Evolutionary conservation across 2,888 invertebrate species (phyloP), one percentile per base, ranked within the genome.

Genomic region (Eucera pruinosa): DNA sequence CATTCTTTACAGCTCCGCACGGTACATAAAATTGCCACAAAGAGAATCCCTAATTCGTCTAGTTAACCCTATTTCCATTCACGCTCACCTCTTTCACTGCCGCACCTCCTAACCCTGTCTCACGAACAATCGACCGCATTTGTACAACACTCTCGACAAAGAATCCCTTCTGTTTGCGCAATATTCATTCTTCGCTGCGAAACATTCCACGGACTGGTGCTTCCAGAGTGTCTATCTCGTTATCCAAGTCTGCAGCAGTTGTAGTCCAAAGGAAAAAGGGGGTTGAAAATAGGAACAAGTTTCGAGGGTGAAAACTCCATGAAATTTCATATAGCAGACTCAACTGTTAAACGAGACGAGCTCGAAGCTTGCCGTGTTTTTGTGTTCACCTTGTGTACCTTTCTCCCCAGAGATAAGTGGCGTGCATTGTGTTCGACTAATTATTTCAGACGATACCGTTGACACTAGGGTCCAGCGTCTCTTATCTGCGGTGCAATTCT

Each of bases 391-490:
- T 20, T 11, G 54, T 13, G 11, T 41, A 41, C 23, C 18, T n/a
- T 27, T 6, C 30, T 47, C 25, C 1, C 43, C 13, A 20, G 25
- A 41, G 50, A 5, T 39, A 50, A 50, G 67, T 48, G 55, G 15
- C 30, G 48, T 2, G 9, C 62, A 76, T 73, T 76, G 73, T 66
- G 75, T 36, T 61, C 54, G 39, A 66, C 70, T 84, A 82, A 84
- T 84, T 84, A 84, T 79, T 82, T 79, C 74, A 72, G 72, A 78
- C 71, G 72, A 62, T 57, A 70, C 58, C 25, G 33, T 41, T 36
- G 47, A 36, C 43, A n/a, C n/a, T n/a, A 39, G 18, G 25, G 58
- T 55, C 72, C 66, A 58, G 48, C 65, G 61, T 33, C 23, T 48
- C 48, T 65, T 54, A 71, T 52, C 75, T 57, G 39, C 52, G 43